phyloP scores from a whole-genome alignment of 2,888 invertebrate species.

The Sicus ferrugineus region DNA sequence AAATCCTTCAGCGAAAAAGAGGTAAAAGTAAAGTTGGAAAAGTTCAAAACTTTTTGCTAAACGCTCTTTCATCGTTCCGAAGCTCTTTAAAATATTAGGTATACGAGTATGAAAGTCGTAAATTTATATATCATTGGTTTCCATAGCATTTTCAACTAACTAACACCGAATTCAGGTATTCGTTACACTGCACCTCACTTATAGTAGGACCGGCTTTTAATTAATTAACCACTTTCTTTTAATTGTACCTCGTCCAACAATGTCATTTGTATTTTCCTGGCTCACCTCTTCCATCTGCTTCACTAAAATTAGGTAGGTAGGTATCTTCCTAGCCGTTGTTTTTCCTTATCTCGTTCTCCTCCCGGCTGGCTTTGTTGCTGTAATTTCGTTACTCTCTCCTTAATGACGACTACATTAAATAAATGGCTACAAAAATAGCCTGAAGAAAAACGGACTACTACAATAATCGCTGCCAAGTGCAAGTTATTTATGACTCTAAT shows the following conservation, averaged over 20 bases:
- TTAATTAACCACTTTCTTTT: too few species aligned
- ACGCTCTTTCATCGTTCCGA: too few species aligned
- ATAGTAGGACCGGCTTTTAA: too few species aligned
- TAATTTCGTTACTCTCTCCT: not conserved
- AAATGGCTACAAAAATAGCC: slow-evolving; percentile 4
- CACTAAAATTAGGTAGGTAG: slow-evolving; percentile 1
- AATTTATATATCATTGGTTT: too few species aligned
- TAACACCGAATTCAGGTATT: too few species aligned
- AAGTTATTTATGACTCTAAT: slow-evolving; percentile 58
- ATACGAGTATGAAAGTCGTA: too few species aligned
- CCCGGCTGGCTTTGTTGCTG: not conserved
- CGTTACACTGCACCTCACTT: too few species aligned
- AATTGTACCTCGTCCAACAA: not conserved
- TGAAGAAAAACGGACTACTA: slow-evolving; percentile 35
- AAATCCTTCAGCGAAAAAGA: too few species aligned
- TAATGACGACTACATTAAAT: slow-evolving; percentile 25
- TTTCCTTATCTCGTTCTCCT: not conserved
- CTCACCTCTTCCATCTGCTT: not conserved
- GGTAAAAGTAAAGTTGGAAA: too few species aligned
- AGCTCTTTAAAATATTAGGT: too few species aligned
- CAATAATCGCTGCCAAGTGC: slow-evolving; percentile 53
- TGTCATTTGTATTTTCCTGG: not conserved
- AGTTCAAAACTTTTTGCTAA: too few species aligned
- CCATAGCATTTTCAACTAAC: too few species aligned
- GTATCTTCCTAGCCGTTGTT: not conserved